Percentiles rank a stretch among this genome's conserved stretches.
Conservation (phyloP, 30 jellyfish, hydroid and myxozoan species). For the Aurelia sp. region DNA sequence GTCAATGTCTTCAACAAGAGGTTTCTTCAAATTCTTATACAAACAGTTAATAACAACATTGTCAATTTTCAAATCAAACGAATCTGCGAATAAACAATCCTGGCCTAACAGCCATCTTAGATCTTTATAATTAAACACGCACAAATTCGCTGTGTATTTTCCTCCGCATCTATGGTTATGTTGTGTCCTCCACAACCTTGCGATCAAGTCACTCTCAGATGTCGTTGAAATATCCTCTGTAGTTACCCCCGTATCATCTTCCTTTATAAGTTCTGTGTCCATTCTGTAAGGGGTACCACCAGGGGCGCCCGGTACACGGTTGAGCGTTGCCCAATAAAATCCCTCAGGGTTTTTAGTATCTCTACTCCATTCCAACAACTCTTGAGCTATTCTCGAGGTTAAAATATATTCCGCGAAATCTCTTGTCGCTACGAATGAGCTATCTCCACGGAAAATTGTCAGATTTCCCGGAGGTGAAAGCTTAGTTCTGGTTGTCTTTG, state of each 20-base stretch:
- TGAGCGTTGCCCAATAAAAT: conserved; percentile 91
- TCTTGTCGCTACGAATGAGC: conserved; percentile 79
- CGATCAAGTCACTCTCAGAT: conserved; percentile 64
- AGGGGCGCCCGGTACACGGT: conserved; percentile 86
- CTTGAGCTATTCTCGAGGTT: conserved; percentile 48
- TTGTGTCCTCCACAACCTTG: conserved; percentile 73
- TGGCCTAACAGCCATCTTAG: conserved; percentile 91
- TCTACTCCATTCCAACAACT: conserved; percentile 79
- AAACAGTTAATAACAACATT: conserved; percentile 82
- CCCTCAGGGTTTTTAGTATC: conserved; percentile 97
- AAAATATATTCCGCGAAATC: conserved; percentile 64
- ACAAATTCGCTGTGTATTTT: conserved; percentile 66
- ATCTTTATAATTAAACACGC: conserved; percentile 80
- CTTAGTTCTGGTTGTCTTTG: conserved; percentile 73
- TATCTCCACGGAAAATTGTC: conserved; percentile 84
- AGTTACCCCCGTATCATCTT: not conserved
- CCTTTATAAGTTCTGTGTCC: conserved; percentile 12
- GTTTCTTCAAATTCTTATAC: conserved; percentile 66
- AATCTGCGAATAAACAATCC: conserved; percentile 83
- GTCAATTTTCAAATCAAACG: conserved; percentile 91
- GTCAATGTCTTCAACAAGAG: conserved; percentile 20
- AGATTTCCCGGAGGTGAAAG: conserved; percentile 80
- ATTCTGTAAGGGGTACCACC: conserved; percentile 80
- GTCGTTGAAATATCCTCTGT: conserved; percentile 43
- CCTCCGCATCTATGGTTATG: conserved; percentile 77